Conservation (phyloP, 30 jellyfish, hydroid and myxozoan genomes). For the Turritopsis dohrnii region DNA sequence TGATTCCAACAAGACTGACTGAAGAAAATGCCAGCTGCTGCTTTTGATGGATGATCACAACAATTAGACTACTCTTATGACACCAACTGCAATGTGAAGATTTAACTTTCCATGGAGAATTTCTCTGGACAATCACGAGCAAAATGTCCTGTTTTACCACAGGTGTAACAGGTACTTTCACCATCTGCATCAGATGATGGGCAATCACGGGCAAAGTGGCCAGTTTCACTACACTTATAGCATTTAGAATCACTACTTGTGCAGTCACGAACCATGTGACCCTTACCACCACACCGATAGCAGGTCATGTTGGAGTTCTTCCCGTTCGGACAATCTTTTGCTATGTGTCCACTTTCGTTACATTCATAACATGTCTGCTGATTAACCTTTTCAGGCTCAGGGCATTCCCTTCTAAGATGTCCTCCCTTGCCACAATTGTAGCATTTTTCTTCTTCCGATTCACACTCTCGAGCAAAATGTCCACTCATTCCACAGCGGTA, state of each 20-base stretch:
- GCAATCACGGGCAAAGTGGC: constrained; percentile 91
- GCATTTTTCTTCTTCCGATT: constrained; percentile 72
- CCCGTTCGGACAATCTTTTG: constrained; percentile 35
- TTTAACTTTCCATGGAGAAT: neutral
- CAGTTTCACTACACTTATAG: constrained; percentile 68
- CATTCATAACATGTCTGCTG: constrained; percentile 27
- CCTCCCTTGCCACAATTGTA: constrained; percentile 78
- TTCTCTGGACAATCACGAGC: constrained; percentile 34
- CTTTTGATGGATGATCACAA: neutral
- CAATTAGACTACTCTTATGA: constrained; percentile 20
- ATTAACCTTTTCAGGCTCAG: constrained; percentile 27
- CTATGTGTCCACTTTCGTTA: constrained; percentile 38
- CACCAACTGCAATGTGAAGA: constrained; percentile 38
- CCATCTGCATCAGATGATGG: constrained; percentile 33
- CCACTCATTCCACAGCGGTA: constrained; percentile 81
- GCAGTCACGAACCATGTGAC: constrained; percentile 79
- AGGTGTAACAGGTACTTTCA: constrained; percentile 23
- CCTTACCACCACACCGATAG: constrained; percentile 65
- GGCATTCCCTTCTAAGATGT: constrained; percentile 69
- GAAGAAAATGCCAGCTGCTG: neutral
- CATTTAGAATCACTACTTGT: constrained; percentile 35
- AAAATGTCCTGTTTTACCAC: constrained; percentile 38
- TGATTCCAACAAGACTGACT: neutral
- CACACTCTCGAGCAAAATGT: constrained; percentile 72
- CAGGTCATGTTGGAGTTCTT: constrained; percentile 33